Evolutionary conservation across 1,140 invertebrate genomes (phyloP).

Genomic region (Penaeus japonicus): DNA sequence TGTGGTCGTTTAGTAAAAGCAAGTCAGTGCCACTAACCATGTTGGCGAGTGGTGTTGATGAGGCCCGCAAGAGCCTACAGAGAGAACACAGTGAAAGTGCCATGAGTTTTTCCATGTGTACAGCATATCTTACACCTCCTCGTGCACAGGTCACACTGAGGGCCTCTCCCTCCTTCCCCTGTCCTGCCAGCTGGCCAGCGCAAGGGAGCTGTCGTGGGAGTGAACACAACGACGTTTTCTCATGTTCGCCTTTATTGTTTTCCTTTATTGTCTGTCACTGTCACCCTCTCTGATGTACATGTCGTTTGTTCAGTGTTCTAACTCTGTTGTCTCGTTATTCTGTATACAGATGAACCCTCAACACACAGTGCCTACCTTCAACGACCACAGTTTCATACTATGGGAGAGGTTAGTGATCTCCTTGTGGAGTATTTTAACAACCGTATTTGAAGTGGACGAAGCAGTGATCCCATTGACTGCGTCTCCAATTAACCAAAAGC

Average conservation of each 20-base stretch:
- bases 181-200: no score
- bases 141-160: no score
- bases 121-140: no score
- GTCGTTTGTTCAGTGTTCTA: background rate
- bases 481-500: background rate
- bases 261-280: conserved; percentile 13
- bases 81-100: no score
- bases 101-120: no score
- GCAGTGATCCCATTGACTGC: background rate
- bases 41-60: no score
- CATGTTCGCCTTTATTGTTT: background rate
- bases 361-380: conserved; percentile 75
- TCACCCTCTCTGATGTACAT: conserved; percentile 28
- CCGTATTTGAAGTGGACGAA: background rate
- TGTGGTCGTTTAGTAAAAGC: no score
- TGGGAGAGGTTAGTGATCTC: conserved; percentile 65
- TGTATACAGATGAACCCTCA: conserved; percentile 71
- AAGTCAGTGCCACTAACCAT: no score
- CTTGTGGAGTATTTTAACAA: background rate
- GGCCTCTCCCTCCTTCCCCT: no score
- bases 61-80: no score
- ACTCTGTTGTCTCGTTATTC: conserved; percentile 1
- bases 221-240: background rate
- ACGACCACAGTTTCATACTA: conserved; percentile 73
- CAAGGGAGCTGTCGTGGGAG: no score